phyloP scores from a whole-genome alignment of 2,113 vertebrate species.

The Oreochromis spilurus region DNA sequence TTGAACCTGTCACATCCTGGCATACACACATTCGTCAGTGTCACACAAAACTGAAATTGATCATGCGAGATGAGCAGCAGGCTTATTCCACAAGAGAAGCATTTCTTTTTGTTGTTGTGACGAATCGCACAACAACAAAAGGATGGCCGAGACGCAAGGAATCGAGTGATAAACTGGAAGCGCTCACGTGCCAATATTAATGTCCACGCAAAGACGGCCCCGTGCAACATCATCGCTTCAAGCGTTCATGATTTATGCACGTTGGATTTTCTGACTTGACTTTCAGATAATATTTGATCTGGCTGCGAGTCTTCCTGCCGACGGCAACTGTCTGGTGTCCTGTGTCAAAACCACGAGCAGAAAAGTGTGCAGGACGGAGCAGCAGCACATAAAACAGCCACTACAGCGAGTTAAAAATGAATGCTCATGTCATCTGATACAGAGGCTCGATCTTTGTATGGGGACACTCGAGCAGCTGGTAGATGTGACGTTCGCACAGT shows the following conservation, averaged over 20 bases:
- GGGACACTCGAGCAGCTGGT: not conserved
- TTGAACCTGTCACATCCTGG: not conserved
- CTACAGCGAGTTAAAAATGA: conserved; percentile 11
- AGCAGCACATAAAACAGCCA: not conserved
- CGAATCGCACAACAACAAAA: not conserved
- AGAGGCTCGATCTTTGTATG: not conserved
- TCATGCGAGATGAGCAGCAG: not conserved
- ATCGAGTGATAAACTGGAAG: not conserved
- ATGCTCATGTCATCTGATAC: conserved; percentile 13
- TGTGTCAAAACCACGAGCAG: not conserved
- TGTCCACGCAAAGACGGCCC: not conserved
- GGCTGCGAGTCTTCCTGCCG: not conserved
- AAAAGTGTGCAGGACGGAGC: not conserved
- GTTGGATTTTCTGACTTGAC: not conserved
- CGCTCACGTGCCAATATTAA: not conserved
- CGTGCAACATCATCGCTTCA: not conserved
- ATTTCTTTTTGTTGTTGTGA: not conserved
- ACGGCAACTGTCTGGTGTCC: not conserved
- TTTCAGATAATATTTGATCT: not conserved
- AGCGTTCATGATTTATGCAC: not conserved
- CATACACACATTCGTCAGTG: not conserved
- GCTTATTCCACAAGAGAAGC: not conserved
- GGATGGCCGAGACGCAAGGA: not conserved
- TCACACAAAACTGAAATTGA: not conserved
- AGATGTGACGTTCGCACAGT: not conserved